Percentiles rank a stretch among this genome's conserved stretches.
Conservation (phyloP, 2,888 invertebrate genomes). For the Ennomos quercinarius region DNA sequence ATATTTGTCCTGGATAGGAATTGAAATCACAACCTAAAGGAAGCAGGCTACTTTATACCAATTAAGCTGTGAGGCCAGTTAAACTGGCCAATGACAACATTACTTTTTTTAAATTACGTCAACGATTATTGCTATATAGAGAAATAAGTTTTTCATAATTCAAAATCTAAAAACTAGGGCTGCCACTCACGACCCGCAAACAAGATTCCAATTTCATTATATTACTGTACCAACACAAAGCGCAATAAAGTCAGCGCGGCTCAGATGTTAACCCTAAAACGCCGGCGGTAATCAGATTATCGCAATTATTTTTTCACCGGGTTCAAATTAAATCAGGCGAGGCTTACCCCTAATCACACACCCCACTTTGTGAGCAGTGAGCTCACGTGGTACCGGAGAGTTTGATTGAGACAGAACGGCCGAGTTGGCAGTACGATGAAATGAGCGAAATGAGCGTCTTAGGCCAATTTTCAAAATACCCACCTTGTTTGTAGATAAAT, state of each 20-base stretch:
- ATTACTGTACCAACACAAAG: constrained; percentile 23
- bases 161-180: too few species aligned
- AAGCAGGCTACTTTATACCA: too few species aligned
- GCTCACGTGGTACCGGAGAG: constrained; percentile 26
- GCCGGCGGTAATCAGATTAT: constrained; percentile 42
- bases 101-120: too few species aligned
- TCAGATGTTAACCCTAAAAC: constrained; percentile 44
- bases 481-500: too few species aligned
- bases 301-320: constrained; percentile 46
- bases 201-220: constrained; percentile 16
- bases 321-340: constrained; percentile 43
- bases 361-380: constrained; percentile 40
- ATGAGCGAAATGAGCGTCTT: too few species aligned
- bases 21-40: too few species aligned
- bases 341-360: constrained; percentile 43
- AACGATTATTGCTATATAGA: too few species aligned
- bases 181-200: neutral
- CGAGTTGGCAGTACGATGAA: neutral
- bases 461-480: too few species aligned
- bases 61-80: too few species aligned
- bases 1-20: too few species aligned
- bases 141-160: too few species aligned
- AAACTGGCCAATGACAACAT: too few species aligned
- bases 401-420: constrained; percentile 27
- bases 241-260: constrained; percentile 35